A percentile compares a stretch with the other conserved stretches of the same genome.
Conservation (phyloP, 37 sponge, comb jelly and placozoan genomes). For the Petrosia ficiformis region DNA sequence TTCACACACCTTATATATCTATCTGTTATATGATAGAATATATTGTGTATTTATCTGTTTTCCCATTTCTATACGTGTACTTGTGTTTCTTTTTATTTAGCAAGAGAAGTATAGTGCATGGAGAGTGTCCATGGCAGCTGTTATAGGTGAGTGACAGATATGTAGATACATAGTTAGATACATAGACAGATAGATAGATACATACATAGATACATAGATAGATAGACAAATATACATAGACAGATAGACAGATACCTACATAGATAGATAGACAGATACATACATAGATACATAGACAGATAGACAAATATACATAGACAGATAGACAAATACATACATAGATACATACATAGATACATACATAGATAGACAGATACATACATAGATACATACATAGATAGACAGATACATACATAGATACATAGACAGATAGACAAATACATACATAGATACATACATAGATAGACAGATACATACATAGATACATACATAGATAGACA, state of each 20-base stretch:
- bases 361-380: not conserved
- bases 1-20: too few species aligned
- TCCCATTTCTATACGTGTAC: not conserved
- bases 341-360: not conserved
- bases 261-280: not conserved
- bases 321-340: not conserved
- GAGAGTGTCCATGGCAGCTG: conserved; percentile 13
- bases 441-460: conserved; percentile 1
- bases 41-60: conserved; percentile 7
- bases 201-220: conserved; percentile 1
- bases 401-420: not conserved
- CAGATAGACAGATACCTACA: not conserved
- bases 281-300: not conserved
- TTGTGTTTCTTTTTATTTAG: not conserved
- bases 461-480: not conserved
- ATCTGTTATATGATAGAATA: not conserved
- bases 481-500: not conserved
- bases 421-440: not conserved
- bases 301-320: not conserved
- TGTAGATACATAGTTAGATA: not conserved
- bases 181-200: not conserved
- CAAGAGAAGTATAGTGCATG: not conserved
- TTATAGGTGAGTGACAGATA: conserved; percentile 3
- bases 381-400: not conserved
- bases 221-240: not conserved